Evolutionary conservation across 2,888 invertebrate species (phyloP), one percentile per base, ranked within the genome.

Genomic region (Cerceris rybyensis): DNA sequence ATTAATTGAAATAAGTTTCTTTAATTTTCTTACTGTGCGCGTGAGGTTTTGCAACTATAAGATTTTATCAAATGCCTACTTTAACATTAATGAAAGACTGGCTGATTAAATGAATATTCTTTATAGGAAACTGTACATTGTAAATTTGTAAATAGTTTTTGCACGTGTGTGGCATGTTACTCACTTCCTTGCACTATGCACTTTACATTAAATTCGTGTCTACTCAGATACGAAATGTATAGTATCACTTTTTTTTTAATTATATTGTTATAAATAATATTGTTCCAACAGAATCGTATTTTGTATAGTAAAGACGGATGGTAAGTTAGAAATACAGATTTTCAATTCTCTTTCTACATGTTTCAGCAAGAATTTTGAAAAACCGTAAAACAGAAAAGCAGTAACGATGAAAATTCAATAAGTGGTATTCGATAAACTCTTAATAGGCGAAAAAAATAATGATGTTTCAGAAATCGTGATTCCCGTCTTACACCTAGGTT

Each of bases 101-200:
- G 8, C 9, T 16, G 7, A 28, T 2, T 7, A 13, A 9, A 7
- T 0, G 80, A 64, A 72, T 80, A 70, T 71, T 82, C 73, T 68
- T 58, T 70, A 41, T 71, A 64, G 49, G 72, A 79, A 61, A 41
- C 65, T 81, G 81, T 81, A 83, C 66, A 80, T 64, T 80, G 78
- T 82, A 71, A 50, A 78, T 77, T 74, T 85, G 88, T 86, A 85
- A 75, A 83, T 87, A 83, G 65, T 82, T 39, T 55, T 78, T 54
- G 74, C 73, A 76, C 69, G 64, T 76, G 54, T 78, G 43, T 54
- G 73, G 82, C 82, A 82, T 64, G 78, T 81, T 77, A 73, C 58
- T 80, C 68, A 75, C 83, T 75, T 83, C 42, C 17, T 75, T 63
- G 77, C 84, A 85, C 78, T 39, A 61, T 61, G 81, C 81, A 82